Evolutionary conservation across 2,888 invertebrate species (phyloP).

Genomic region (Rhodophaea formosa): DNA sequence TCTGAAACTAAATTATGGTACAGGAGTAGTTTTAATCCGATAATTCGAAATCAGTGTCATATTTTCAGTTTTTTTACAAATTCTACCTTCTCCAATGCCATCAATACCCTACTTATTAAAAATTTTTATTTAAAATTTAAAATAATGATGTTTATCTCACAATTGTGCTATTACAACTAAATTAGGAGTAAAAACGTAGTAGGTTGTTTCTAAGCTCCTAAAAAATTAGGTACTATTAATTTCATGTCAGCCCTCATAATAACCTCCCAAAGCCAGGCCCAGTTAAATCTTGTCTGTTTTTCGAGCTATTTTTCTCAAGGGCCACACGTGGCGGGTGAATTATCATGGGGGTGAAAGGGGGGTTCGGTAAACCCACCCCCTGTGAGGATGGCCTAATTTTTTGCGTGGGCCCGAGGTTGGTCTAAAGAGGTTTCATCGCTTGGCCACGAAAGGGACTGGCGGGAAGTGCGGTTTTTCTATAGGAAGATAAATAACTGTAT

Average conservation of each 20-base stretch:
- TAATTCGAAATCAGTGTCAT: too few species aligned
- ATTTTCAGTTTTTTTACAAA: too few species aligned
- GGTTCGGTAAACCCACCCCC: conserved; percentile 27
- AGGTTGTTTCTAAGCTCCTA: not conserved
- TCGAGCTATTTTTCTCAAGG: conserved; percentile 80
- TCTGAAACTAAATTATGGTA: too few species aligned
- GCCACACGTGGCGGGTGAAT: conserved; percentile 59
- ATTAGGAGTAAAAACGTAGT: not conserved
- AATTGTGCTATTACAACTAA: too few species aligned
- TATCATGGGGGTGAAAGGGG: conserved; percentile 44
- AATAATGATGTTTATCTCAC: too few species aligned
- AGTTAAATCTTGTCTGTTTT: conserved; percentile 74
- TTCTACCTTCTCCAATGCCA: too few species aligned
- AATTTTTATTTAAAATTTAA: too few species aligned
- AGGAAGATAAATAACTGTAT: too few species aligned
- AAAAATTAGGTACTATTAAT: conserved; percentile 10
- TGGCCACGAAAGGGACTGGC: conserved; percentile 23
- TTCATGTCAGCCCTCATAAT: conserved; percentile 35
- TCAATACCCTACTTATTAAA: too few species aligned
- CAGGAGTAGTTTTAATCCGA: too few species aligned
- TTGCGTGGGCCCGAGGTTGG: conserved; percentile 59
- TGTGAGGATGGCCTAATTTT: conserved; percentile 70
- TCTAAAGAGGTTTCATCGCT: conserved; percentile 49
- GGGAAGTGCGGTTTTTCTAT: not conserved
- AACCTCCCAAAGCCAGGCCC: conserved; percentile 47